Evolutionary conservation across 2,113 vertebrate species (phyloP).

Genomic region (Chelonoidis abingdonii): DNA sequence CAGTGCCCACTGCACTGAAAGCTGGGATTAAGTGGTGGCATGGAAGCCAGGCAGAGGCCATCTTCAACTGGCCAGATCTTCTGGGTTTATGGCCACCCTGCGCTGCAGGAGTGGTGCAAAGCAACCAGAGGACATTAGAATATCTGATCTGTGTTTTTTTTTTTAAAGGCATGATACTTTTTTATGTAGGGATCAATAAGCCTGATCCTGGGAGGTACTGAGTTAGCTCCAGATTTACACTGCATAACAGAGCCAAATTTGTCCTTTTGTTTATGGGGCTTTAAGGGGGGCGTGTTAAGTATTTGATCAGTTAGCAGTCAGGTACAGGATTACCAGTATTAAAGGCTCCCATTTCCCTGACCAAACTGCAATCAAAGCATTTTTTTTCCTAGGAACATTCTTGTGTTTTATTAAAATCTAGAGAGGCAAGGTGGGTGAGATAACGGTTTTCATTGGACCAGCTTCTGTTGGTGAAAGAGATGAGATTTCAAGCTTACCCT

Average conservation of each 20-base stretch:
- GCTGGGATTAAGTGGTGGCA: not conserved
- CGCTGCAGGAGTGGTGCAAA: not conserved
- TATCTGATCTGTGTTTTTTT: not conserved
- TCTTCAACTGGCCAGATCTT: not conserved
- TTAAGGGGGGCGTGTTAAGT: not conserved
- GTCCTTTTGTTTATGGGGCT: not conserved
- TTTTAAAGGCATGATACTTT: not conserved
- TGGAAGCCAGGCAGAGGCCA: not conserved
- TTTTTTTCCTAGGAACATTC: not conserved
- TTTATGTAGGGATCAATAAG: not conserved
- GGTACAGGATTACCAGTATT: not conserved
- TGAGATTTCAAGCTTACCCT: not conserved
- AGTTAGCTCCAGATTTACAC: not conserved
- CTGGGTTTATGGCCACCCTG: not conserved
- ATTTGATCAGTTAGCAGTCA: not conserved
- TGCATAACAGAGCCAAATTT: not conserved
- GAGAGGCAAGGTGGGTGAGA: not conserved
- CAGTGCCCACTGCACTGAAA: not conserved
- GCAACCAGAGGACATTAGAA: not conserved
- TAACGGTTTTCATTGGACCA: not conserved
- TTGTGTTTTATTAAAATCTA: not conserved
- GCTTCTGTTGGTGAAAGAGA: not conserved
- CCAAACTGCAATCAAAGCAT: not conserved
- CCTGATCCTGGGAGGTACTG: not conserved
- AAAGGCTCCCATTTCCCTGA: not conserved